Evolutionary conservation across 2,888 invertebrate genomes (phyloP).

Genomic region (Drosophila birchii): DNA sequence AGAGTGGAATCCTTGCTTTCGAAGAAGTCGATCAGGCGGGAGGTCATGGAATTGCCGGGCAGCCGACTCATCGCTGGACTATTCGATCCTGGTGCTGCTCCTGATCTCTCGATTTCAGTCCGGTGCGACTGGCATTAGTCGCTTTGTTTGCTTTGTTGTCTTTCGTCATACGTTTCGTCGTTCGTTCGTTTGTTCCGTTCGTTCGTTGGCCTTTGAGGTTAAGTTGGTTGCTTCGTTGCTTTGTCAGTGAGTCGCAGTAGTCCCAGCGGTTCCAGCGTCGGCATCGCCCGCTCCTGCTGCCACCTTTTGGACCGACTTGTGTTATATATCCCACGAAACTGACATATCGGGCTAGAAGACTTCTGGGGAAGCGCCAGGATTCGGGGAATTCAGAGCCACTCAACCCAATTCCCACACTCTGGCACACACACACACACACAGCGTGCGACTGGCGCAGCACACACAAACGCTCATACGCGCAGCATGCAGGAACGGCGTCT

Average conservation of each 20-base stretch:
- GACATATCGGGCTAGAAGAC: background rate
- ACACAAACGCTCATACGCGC: background rate
- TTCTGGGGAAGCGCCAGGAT: conserved; percentile 7
- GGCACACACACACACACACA: background rate
- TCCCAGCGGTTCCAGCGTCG: background rate
- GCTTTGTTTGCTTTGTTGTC: conserved; percentile 38
- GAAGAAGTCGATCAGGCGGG: conserved; percentile 19
- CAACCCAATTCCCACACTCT: conserved; percentile 19
- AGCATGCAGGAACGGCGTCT: conserved; percentile 4
- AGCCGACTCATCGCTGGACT: conserved; percentile 2
- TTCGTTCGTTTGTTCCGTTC: conserved; percentile 1
- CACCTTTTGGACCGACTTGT: background rate
- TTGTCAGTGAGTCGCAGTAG: conserved; percentile 1
- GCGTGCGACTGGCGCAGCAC: background rate
- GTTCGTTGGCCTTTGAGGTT: conserved; percentile 25
- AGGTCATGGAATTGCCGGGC: conserved; percentile 9
- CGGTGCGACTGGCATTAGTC: conserved; percentile 5
- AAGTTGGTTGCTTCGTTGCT: conserved; percentile 6
- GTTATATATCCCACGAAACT: background rate
- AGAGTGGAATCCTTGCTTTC: conserved; percentile 28
- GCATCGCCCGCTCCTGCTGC: background rate
- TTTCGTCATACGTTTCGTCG: conserved; percentile 10
- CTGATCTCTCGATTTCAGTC: background rate
- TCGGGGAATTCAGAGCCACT: conserved; percentile 6
- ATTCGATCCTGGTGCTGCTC: background rate